Base-by-base conservation (phyloP, 2,888 invertebrate genomes). In the Tenthredo mesomela region DNA sequence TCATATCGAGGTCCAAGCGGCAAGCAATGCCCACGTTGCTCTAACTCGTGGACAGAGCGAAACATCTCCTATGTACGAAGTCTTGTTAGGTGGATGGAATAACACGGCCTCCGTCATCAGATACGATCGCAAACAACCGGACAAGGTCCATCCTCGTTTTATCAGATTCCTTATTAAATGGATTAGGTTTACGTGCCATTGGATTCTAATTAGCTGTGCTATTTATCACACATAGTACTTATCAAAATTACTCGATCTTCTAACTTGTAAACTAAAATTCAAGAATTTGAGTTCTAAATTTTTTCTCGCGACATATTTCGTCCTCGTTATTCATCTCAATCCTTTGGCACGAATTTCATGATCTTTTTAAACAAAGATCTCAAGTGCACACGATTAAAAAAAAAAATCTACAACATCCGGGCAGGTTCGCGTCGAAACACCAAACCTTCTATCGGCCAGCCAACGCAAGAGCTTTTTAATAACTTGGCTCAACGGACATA, bases 1-100 rank as follows among this genome's bases (percentile, higher is more conserved):
- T 90, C 93, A 94, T 88, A 93, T 96, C 88, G 94, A 95, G 85
- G 95, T 95, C 88, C 95, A 94, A 89, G 95, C 96, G 78, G 94
- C 95, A 73, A 95, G 95, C 93, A 95, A 96, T 92, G 96, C 95
- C 88, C 96, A 96, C 92, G 91, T 96, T 86, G 95, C 95, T 86
- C 93, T 96, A 87, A 94, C 95, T 67, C 90, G 92, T 87, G 94
- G 93, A 25, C 94, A 95, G 78, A 94, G 92, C 65, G 95, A 95
- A 90, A 94, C 95, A 85, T 94, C 95, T 88, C 95, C 95, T 40
- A 95, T 96, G 94, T 95, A 96, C 91, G 96, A 96, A 93, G 94
- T 96, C 87, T 94, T 96, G 89, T 94, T 96, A 88, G 96, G 96
- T 82, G 96, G 96, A 86, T 96, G 96, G 96, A 95, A 95, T 86